phyloP scores from a whole-genome alignment of 2,113 vertebrate genomes.

The Cochlearius cochlearius region DNA sequence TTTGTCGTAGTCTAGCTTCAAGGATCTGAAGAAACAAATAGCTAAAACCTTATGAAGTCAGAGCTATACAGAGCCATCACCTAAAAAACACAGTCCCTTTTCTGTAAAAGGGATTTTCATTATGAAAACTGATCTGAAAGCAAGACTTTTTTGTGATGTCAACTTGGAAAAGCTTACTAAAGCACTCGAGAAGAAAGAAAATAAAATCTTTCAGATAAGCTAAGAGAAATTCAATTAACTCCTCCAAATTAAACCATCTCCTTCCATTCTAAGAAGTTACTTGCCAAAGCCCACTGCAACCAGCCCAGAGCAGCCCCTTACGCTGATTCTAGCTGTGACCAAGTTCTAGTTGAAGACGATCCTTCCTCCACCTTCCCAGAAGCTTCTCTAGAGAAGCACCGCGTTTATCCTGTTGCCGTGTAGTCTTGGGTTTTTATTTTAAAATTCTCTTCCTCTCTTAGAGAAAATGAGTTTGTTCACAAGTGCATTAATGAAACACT shows the following conservation, averaged over 20 bases:
- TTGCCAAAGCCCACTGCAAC: not conserved
- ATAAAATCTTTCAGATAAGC: not conserved
- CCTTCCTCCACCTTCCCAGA: not conserved
- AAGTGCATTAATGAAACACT: not conserved
- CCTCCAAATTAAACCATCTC: not conserved
- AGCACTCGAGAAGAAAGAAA: not conserved
- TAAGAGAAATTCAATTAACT: not conserved
- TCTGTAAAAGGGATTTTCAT: not conserved
- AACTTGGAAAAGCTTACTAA: not conserved
- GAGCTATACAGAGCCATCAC: not conserved
- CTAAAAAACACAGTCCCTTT: no score
- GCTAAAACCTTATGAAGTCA: not conserved
- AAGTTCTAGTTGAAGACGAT: not conserved
- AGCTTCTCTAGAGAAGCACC: not conserved
- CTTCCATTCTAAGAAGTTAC: not conserved
- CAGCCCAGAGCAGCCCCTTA: not conserved
- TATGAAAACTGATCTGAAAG: not conserved
- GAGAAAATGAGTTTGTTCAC: not conserved
- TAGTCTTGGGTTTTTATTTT: not conserved
- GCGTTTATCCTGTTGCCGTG: not conserved
- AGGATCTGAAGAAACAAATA: not conserved
- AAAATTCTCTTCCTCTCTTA: not conserved
- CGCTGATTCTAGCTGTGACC: not conserved
- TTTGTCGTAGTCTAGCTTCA: not conserved
- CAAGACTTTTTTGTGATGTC: not conserved